A percentile compares a stretch with the other conserved stretches of the same genome.
phyloP scores from a whole-genome alignment of 2,888 invertebrate genomes.

The Hedychridium roseum region DNA sequence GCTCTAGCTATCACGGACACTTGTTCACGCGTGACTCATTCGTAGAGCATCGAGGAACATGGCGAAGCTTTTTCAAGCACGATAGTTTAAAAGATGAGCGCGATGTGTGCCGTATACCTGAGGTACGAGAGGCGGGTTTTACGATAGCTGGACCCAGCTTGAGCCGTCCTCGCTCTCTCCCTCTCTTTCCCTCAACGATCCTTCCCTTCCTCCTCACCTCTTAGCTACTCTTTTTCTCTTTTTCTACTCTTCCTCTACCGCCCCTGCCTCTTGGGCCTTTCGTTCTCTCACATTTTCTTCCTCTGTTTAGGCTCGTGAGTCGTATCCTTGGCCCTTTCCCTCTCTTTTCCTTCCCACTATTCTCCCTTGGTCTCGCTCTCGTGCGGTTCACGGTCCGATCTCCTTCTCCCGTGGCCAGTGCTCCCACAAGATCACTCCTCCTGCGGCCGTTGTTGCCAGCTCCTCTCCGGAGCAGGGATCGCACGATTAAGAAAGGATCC shows the following conservation, averaged over 20 bases:
- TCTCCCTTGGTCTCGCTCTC: constrained; percentile 13
- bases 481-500: constrained; percentile 39
- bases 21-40: constrained; percentile 16
- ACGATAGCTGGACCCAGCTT: constrained; percentile 37
- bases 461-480: constrained; percentile 46
- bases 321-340: neutral
- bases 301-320: neutral
- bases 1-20: neutral
- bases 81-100: constrained; percentile 27
- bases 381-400: constrained; percentile 22
- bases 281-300: neutral
- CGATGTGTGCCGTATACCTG: constrained; percentile 24
- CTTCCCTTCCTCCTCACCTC: neutral
- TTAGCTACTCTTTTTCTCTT: neutral
- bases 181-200: neutral
- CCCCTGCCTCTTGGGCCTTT: neutral
- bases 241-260: neutral
- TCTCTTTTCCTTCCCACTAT: constrained; percentile 1
- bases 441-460: constrained; percentile 50
- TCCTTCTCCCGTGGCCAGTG: constrained; percentile 40
- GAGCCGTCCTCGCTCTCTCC: constrained; percentile 1
- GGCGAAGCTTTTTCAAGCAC: constrained; percentile 8
- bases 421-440: constrained; percentile 39
- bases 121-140: constrained; percentile 31
- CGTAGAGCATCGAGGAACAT: constrained; percentile 2